Base-by-base conservation (phyloP, 2,113 vertebrate genomes). In the Saguinus imperator region DNA sequence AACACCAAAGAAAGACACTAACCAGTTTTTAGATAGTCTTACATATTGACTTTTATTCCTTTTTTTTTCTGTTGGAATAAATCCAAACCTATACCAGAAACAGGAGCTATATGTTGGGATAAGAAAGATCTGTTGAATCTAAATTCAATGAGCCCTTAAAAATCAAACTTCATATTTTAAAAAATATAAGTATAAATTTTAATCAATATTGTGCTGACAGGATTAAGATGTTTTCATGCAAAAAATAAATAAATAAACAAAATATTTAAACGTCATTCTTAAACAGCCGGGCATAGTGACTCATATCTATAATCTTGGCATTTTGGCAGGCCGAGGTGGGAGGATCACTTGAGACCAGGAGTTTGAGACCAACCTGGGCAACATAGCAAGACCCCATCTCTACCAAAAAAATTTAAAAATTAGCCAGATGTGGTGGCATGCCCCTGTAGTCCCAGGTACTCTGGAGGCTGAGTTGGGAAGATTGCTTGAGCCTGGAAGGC, bases 131-230 rank as follows among this genome's bases (percentile, higher is more conserved):
- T 77, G 35, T 82, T n/a, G 45, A 18, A 14, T 12, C 2, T 23
- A 25, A 64, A 76, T 50, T 82, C 57, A 76, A 50, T 14, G 14
- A 81, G 13, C 35, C 48, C 55, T 87, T 76, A 75, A 57, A 40
- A 68, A 35, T 75, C 57, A 75, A 86, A 57, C 11, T 48, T 91
- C 21, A 9, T 23, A 61, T 32, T 29, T 40, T 45, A 40, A 61
- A 21, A 35, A 52, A 84, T 11, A 61, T 25, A 84, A 37, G 12
- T 37, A 77, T 48, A 64, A 83, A 75, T 35, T 52, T 70, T 27
- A 16, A 45, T 25, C 1, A 16, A 45, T 17, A 4, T 6, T 14
- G 1, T 21, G 7, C 9, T 37, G 52, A 55, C 43, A 6, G 3
- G 5, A 37, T 52, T 61, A 32, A 5, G 13, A 35, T 17, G 5